These are phyloP conservation scores for Microctonus brassicae DNA, from an alignment of 2,888 invertebrate species.

Conservation along the genomic window DNA sequence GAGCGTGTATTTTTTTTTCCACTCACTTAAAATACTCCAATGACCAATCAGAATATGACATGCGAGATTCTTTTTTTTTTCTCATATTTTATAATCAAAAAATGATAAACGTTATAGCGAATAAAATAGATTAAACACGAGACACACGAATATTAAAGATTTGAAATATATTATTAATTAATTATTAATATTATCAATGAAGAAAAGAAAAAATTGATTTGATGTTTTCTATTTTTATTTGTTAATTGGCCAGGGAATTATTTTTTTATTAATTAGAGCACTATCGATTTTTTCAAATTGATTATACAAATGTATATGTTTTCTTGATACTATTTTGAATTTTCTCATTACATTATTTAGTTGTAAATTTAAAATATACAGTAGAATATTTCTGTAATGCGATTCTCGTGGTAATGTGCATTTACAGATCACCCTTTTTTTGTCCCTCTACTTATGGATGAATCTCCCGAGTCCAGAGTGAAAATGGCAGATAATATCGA, in stretches of 20 bases:
- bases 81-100: background rate
- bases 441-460: no score
- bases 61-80: background rate
- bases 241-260: background rate
- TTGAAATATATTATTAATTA: no score
- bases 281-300: background rate
- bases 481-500: no score
- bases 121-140: no score
- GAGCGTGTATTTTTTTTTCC: background rate
- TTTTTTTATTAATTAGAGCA: background rate
- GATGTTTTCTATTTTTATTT: background rate
- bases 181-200: no score
- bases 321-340: background rate
- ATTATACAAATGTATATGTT: background rate
- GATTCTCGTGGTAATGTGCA: no score
- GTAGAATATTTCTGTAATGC: no score
- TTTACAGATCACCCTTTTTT: no score
- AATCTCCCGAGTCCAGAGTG: no score
- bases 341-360: background rate
- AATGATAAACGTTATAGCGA: no score
- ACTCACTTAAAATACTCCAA: background rate
- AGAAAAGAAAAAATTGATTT: background rate
- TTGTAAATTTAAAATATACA: background rate
- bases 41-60: slow-evolving; percentile 5
- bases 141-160: no score